Percentiles rank a stretch among this genome's conserved stretches.
Evolutionary conservation across 2,113 vertebrate species (phyloP).

Genomic region (Rhodinocichla rosea): DNA sequence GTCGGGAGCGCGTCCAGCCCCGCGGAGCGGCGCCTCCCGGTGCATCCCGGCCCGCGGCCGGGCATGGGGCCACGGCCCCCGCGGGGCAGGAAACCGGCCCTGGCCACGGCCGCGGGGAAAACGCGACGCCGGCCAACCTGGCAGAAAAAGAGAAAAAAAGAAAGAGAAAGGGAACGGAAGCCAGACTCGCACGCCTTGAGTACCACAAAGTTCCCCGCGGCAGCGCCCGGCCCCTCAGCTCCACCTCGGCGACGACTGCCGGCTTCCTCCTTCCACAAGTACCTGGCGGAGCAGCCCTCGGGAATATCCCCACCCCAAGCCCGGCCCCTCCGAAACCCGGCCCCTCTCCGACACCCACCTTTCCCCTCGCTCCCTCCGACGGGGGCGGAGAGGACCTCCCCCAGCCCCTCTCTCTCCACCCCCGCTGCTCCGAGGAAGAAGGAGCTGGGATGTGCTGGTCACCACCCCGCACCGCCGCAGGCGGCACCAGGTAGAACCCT

Average conservation of each 20-base stretch:
- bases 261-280: background rate
- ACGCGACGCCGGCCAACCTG: no score
- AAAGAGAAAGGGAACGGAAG: no score
- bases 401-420: background rate
- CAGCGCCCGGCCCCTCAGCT: background rate
- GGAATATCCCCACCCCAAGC: background rate
- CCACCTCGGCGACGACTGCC: fast-evolving
- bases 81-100: background rate
- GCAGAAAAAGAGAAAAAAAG: no score
- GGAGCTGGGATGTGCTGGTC: background rate
- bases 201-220: background rate
- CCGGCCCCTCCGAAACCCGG: background rate
- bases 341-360: background rate
- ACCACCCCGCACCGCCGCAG: background rate
- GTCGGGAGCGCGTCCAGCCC: background rate
- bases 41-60: background rate
- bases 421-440: background rate
- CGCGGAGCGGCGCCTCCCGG: no score
- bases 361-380: background rate
- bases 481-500: background rate
- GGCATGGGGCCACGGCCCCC: background rate
- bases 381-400: background rate
- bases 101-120: fast-evolving
- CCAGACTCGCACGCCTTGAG: background rate
- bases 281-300: background rate